Base-by-base conservation (phyloP, 2,113 vertebrate species). In the Sinosuthora webbiana region DNA sequence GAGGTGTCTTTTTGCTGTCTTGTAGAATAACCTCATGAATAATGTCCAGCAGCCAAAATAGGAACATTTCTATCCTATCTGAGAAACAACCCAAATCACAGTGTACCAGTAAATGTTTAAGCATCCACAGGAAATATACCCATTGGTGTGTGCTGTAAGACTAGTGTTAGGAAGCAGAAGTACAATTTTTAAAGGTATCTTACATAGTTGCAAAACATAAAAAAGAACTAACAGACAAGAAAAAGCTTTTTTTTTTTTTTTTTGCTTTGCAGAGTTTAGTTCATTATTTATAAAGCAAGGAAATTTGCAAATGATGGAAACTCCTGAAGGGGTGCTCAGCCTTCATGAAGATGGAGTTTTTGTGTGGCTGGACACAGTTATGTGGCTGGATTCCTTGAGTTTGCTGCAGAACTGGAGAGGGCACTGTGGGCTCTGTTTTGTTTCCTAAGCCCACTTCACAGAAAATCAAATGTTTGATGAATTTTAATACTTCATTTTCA, bases 361-460 rank as follows among this genome's bases (percentile, higher is more conserved):
- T 6, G 0, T 59, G 33, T 67, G 52, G 39, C 45, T 79, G 83
- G 77, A 57, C 50, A 31, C 24, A n/a, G 57, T 62, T n/a, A 23
- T 0, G 2, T 78, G 41, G 8, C 75, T 80, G 25, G 35, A 56
- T 83, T 95, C 79, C 76, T 37, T 3, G 18, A 56, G 15, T 83
- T 91, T 90, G 63, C 78, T 81, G 52, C 49, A 87, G 67, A 96
- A 95, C 94, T 97, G 87, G 95, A 97, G 94, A 97, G 95, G 92
- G 96, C 95, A 96, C 88, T 97, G 91, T 95, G 92, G 78, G 78
- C 91, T 95, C 79, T 97, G 35, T 94, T 96, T 95, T 93, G 47
- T 59, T 86, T 65, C 44, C 28, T 63, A 70, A 80, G 41, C 44
- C 45, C 57, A 27, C 42, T 83, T 73, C 59, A 77, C 52, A 81